Evolutionary conservation across 2,113 vertebrate species (phyloP), one percentile per base, ranked within the genome.

Genomic region (Rhynchopsitta pachyrhyncha): DNA sequence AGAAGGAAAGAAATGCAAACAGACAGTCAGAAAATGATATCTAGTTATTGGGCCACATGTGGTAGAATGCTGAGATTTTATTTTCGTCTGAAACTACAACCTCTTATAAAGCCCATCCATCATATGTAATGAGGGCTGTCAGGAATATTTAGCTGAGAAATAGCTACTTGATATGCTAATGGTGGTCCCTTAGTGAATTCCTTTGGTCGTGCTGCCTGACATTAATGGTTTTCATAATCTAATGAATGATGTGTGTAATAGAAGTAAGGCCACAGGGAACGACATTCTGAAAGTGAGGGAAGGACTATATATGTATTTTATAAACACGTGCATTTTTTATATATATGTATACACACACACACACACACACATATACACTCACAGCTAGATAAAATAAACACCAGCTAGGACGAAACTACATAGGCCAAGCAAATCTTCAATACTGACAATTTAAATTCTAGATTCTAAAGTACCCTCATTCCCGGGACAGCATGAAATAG

Each of bases 221-320:
- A 98, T 98, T 99, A 99, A 99, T 99, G 98, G 98, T 98, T 98
- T 98, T 98, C 98, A 98, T 99, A 99, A 99, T 98, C 98, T 99
- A 98, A 99, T 99, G 98, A 99, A 98, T 98, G 98, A 98, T 99
- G 98, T 98, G 98, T 98, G 98, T 98, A 98, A 97, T 97, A 95
- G 97, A 98, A 97, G 97, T 95, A 97, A 98, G 98, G 98, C 98
- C 97, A 98, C 94, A 96, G 98, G 96, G 97, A 98, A 98, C 89
- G 97, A 98, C 92, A 94, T 89, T 90, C 95, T 90, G 82, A 92
- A 96, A 93, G 70, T 76, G 92, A 81, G 59, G 62, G 78, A 94
- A 94, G 86, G 76, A 63, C 93, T 94, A 76, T 85, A 60, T 90
- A 91, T 86, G 95, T 92, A 35, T 92, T 93, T 93, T 94, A 91